A percentile compares a stretch with the other conserved stretches of the same genome.
Conservation (phyloP, 1,140 invertebrate species). For the Aphelinus certus region DNA sequence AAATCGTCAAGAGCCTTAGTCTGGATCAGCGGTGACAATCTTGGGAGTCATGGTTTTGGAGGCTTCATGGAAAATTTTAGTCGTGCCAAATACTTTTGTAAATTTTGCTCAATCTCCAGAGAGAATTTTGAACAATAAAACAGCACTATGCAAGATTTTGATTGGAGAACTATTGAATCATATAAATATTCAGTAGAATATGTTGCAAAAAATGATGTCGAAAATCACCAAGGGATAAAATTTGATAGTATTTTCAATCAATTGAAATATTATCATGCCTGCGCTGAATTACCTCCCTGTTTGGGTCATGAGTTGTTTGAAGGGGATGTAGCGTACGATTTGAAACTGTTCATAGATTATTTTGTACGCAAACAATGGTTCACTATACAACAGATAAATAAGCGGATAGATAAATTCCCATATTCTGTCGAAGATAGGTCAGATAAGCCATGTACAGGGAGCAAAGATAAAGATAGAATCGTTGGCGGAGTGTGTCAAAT, state of each 20-base stretch:
- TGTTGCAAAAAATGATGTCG: slow-evolving; percentile 11
- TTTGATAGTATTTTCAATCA: slow-evolving; percentile 45
- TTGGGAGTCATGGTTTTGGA: slow-evolving; percentile 19
- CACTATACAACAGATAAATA: slow-evolving; percentile 27
- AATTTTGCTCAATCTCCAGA: background rate
- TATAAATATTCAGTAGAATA: slow-evolving; percentile 30
- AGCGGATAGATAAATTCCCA: slow-evolving; percentile 28
- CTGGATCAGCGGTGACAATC: slow-evolving; percentile 11
- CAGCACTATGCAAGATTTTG: background rate
- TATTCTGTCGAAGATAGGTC: slow-evolving; percentile 32
- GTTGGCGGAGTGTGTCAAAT: slow-evolving; percentile 39
- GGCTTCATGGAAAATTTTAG: slow-evolving; percentile 36
- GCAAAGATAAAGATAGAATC: slow-evolving; percentile 21
- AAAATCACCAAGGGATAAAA: slow-evolving; percentile 41
- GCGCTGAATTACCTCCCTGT: slow-evolving; percentile 44
- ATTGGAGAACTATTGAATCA: slow-evolving; percentile 31
- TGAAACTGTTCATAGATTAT: slow-evolving; percentile 41
- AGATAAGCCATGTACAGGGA: slow-evolving; percentile 32
- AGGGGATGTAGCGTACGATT: slow-evolving; percentile 43
- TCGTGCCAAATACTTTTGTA: slow-evolving; percentile 23
- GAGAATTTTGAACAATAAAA: background rate
- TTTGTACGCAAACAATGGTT: slow-evolving; percentile 39
- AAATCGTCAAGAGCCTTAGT: slow-evolving; percentile 1
- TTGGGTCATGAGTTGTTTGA: slow-evolving; percentile 45
- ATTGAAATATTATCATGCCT: slow-evolving; percentile 43